phyloP scores from a whole-genome alignment of 2,888 invertebrate species.

The Dynastes hyllus region DNA sequence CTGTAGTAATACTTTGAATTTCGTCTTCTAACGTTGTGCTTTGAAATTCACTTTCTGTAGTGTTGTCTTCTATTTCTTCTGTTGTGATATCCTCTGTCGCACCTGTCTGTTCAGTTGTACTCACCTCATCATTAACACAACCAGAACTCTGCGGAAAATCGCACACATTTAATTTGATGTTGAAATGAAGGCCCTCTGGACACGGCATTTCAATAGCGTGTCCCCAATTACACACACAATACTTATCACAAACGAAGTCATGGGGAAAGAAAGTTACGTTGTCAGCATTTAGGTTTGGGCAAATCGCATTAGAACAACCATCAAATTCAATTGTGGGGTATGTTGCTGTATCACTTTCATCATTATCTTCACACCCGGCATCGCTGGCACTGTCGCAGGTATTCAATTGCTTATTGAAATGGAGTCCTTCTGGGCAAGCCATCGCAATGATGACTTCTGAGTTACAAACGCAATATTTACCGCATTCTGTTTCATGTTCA shows the following conservation, averaged over 20 bases:
- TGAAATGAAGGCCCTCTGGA: constrained; percentile 54
- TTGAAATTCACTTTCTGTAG: not conserved
- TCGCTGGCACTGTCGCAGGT: constrained; percentile 53
- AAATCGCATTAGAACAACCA: not conserved
- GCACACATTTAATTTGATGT: constrained; percentile 48
- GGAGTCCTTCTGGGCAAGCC: constrained; percentile 52
- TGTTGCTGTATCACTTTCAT: not conserved
- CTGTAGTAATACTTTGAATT: too few species aligned
- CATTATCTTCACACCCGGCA: constrained; percentile 33
- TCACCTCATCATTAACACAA: constrained; percentile 23
- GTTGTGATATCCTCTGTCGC: not conserved
- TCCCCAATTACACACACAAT: constrained; percentile 51
- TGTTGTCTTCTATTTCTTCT: not conserved
- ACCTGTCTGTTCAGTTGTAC: not conserved
- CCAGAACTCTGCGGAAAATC: constrained; percentile 53
- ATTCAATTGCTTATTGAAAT: constrained; percentile 50
- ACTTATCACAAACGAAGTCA: constrained; percentile 43
- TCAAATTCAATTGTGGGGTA: not conserved
- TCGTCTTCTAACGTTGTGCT: too few species aligned
- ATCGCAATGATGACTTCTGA: constrained; percentile 39
- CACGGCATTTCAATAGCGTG: constrained; percentile 48
- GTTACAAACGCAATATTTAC: constrained; percentile 47
- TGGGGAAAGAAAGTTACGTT: constrained; percentile 27
- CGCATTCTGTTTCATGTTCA: constrained; percentile 23
- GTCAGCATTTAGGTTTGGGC: not conserved